Evolutionary conservation across 1,140 invertebrate genomes (phyloP), one percentile per base, ranked within the genome.

Genomic region (Drosophila baimaii): DNA sequence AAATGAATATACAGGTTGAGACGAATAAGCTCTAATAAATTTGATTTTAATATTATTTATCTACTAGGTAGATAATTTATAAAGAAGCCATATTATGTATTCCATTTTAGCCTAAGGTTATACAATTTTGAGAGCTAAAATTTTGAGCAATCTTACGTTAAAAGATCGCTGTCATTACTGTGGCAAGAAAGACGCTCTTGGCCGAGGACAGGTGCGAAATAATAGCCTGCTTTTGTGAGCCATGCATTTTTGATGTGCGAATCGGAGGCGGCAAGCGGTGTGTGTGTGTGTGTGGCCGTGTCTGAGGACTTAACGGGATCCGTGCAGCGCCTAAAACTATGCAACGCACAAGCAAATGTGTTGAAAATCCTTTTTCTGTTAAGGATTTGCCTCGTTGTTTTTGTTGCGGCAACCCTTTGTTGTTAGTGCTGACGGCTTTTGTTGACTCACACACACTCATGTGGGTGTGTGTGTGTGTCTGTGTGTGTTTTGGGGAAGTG

Each of bases 341-440:
- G 79, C 76, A 88, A 72, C 47, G 43, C 61, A 63, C 69, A 29
- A 61, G 79, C 43, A 69, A 86, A 79, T 88, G 83, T 77, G 79
- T 80, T 77, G 76, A 74, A 88, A 86, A 88, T 80, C 84, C 83
- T 59, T 73, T 73, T 80, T 86, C 77, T 77, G 79, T 71, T 64
- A 66, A 70, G 79, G 84, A 83, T 80, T 89, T 84, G 57, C 77
- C 62, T 13, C 17, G 58, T n/a, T 23, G 19, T 23, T 55, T 31
- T 33, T 17, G 19, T 13, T 49, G 44, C 39, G 41, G 25, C 31
- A 43, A 23, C 35, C 17, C 13, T 19, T 31, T 66, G 43, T 51
- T 68, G 65, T 23, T 33, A 27, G 31, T 75, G 21, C 43, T 55
- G 35, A 47, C 41, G 54, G 77, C 73, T 73, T 77, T 70, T 71